phyloP scores from a whole-genome alignment of 2,888 invertebrate species.

The Cataglyphis albicans region DNA sequence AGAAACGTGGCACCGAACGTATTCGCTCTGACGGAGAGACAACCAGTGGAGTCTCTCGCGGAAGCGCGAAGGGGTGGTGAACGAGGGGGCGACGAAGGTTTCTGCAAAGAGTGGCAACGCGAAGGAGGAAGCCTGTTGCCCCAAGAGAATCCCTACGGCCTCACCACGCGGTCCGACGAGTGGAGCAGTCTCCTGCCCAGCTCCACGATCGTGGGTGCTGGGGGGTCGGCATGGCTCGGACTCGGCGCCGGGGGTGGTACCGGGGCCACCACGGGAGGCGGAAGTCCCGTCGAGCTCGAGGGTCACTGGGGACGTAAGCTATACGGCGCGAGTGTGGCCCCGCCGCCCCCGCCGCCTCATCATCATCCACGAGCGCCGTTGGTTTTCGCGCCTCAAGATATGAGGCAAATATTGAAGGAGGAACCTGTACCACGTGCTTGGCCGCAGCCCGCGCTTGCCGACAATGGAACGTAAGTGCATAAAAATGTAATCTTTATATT shows the following conservation, averaged over 20 bases:
- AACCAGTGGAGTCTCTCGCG: conserved; percentile 61
- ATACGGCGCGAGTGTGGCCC: conserved; percentile 84
- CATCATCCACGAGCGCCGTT: conserved; percentile 84
- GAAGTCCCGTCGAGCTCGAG: conserved; percentile 85
- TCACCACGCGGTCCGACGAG: conserved; percentile 86
- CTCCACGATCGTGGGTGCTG: conserved; percentile 86
- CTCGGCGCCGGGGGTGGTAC: conserved; percentile 84
- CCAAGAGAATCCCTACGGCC: conserved; percentile 82
- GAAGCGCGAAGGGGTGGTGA: conserved; percentile 54
- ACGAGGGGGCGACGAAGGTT: conserved; percentile 53
- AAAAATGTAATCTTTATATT: neutral
- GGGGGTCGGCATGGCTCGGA: conserved; percentile 85
- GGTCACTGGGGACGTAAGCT: conserved; percentile 85
- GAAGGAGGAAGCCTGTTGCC: conserved; percentile 80
- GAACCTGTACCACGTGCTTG: conserved; percentile 85
- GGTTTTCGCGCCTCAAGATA: conserved; percentile 85
- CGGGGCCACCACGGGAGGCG: conserved; percentile 82
- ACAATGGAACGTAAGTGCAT: conserved; percentile 83
- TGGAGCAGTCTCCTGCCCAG: conserved; percentile 86
- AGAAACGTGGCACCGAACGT: conserved; percentile 58
- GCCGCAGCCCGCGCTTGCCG: conserved; percentile 84
- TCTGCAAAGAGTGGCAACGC: conserved; percentile 64
- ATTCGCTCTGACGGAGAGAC: conserved; percentile 64
- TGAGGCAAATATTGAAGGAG: conserved; percentile 85
- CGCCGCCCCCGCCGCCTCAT: conserved; percentile 85